Conservation (phyloP, 30 jellyfish, hydroid and myxozoan genomes). For the Turritopsis rubra region DNA sequence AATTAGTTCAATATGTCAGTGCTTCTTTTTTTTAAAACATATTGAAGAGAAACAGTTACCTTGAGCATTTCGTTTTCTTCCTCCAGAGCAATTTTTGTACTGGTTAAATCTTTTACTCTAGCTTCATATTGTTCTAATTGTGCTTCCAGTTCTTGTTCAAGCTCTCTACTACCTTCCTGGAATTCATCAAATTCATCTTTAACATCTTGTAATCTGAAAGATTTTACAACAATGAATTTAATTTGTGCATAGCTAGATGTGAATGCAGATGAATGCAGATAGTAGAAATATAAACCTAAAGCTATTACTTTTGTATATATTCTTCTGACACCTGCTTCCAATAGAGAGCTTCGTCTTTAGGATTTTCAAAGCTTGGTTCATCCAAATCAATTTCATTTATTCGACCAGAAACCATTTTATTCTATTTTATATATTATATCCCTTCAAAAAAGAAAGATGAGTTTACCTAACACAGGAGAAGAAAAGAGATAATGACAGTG, state of each 20-base stretch:
- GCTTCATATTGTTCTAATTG: constrained; percentile 92
- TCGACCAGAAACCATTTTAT: constrained; percentile 13
- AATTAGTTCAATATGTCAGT: no score
- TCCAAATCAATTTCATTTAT: constrained; percentile 46
- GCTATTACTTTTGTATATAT: constrained; percentile 72
- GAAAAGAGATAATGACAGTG: no score
- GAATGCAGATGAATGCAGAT: no score
- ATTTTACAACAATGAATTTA: neutral
- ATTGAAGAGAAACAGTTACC: constrained; percentile 28
- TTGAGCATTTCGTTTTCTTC: constrained; percentile 89
- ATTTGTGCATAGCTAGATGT: neutral
- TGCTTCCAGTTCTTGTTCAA: constrained; percentile 96
- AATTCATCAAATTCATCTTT: constrained; percentile 96
- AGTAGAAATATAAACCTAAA: no score
- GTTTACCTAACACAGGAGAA: no score
- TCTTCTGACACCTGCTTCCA: constrained; percentile 97
- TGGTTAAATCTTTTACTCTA: constrained; percentile 69
- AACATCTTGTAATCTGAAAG: constrained; percentile 77
- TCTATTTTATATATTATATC: neutral
- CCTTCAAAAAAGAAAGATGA: neutral
- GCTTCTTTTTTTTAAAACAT: neutral
- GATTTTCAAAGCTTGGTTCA: constrained; percentile 61
- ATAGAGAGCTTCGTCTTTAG: constrained; percentile 91
- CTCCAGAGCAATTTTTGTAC: constrained; percentile 61
- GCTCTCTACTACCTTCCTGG: constrained; percentile 98